phyloP scores from a whole-genome alignment of 1,140 invertebrate genomes.

The Brachionus sp. region DNA sequence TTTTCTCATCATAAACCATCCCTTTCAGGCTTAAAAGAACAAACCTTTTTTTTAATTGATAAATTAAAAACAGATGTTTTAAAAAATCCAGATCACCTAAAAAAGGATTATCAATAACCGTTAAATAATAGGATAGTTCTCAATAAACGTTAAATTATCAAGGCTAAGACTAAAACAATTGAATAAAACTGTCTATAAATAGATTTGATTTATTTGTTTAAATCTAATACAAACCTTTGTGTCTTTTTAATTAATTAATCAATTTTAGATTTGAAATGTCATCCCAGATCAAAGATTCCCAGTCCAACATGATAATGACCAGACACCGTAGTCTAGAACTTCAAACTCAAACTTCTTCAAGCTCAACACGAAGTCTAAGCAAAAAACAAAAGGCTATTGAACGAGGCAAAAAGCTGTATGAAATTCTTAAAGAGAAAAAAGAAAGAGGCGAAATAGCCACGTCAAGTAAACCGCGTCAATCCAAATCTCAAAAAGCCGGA shows the following conservation, averaged over 20 bases:
- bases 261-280: background rate
- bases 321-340: background rate
- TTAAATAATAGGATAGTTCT: background rate
- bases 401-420: background rate
- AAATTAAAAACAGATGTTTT: background rate
- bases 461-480: slow-evolving; percentile 93
- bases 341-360: background rate
- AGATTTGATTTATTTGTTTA: too few species aligned
- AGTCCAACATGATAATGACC: background rate
- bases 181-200: background rate
- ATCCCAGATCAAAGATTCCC: background rate
- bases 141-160: background rate
- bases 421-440: slow-evolving; percentile 64
- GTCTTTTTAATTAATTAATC: background rate
- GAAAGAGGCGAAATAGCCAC: slow-evolving; percentile 97
- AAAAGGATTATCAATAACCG: background rate
- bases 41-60: background rate
- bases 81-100: background rate
- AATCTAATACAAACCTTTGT: too few species aligned
- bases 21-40: background rate
- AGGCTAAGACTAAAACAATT: too few species aligned
- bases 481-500: slow-evolving; percentile 87
- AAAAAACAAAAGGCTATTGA: slow-evolving; percentile 9
- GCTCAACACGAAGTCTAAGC: background rate
- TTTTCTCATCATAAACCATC: background rate